Evolutionary conservation across 92 coral and sea anemone genomes (phyloP).

Genomic region (Epizoanthus rinbou): DNA sequence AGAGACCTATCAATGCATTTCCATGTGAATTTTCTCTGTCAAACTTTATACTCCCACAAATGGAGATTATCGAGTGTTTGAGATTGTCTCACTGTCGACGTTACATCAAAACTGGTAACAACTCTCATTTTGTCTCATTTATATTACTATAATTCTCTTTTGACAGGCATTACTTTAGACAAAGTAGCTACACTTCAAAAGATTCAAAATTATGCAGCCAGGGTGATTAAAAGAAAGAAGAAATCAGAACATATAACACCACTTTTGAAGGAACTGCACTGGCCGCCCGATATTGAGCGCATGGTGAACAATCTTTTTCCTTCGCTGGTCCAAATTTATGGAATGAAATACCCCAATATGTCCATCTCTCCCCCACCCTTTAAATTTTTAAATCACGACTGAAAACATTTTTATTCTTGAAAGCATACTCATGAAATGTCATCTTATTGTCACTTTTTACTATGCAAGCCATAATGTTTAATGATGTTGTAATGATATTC

Average conservation of each 20-base stretch:
- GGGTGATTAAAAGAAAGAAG: no score
- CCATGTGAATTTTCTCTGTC: constrained; percentile 1
- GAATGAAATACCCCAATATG: no score
- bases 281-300: no score
- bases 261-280: no score
- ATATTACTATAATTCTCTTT: not conserved
- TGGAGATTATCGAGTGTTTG: not conserved
- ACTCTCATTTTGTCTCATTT: not conserved
- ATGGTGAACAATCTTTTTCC: no score
- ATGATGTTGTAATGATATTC: no score
- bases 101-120: not conserved
- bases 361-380: constrained; percentile 1
- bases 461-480: no score
- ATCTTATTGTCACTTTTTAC: no score
- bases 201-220: no score
- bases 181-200: no score
- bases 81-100: not conserved
- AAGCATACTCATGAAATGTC: constrained; percentile 12
- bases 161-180: not conserved
- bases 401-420: constrained; percentile 7
- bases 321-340: no score
- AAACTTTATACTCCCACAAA: not conserved
- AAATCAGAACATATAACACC: no score
- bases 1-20: constrained; percentile 10
- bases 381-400: constrained; percentile 5